Conservation (phyloP, 2,113 vertebrate genomes). For the Danionella cerebrum region DNA sequence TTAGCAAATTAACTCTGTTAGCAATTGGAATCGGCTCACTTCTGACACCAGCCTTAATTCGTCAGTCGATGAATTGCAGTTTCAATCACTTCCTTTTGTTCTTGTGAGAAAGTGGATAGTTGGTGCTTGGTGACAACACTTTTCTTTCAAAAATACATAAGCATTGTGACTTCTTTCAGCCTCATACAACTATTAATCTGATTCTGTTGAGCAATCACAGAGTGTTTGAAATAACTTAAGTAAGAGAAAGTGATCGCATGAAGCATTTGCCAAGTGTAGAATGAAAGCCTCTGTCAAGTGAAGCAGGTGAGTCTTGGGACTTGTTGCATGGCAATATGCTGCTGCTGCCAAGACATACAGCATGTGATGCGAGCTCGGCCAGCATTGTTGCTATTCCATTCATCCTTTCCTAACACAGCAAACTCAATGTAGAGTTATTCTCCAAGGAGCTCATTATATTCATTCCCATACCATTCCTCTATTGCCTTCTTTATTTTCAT, state of each 20-base stretch:
- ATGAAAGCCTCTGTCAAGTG: not conserved
- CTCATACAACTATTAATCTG: too few relatives aligned
- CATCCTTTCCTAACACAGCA: conserved; percentile 29
- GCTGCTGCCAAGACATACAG: conserved; percentile 32
- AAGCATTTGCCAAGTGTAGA: not conserved
- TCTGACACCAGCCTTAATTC: too few relatives aligned
- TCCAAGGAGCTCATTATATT: conserved; percentile 55
- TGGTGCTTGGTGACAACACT: too few relatives aligned
- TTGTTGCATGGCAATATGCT: conserved; percentile 28
- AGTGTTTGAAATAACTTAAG: not conserved
- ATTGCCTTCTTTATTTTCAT: conserved; percentile 38
- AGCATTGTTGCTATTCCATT: conserved; percentile 46
- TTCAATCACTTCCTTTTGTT: too few relatives aligned
- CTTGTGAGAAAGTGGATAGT: too few relatives aligned
- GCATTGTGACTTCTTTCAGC: too few relatives aligned
- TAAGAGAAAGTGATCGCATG: not conserved
- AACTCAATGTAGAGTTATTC: conserved; percentile 35
- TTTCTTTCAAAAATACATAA: too few relatives aligned
- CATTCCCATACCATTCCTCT: conserved; percentile 45
- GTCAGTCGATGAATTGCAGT: too few relatives aligned
- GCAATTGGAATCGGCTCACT: too few relatives aligned
- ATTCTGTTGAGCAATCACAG: too few relatives aligned
- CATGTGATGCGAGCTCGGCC: conserved; percentile 28
- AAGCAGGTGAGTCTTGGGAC: conserved; percentile 42
- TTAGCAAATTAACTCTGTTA: too few relatives aligned